phyloP scores from a whole-genome alignment of 2,113 vertebrate genomes.

The Ciconia boyciana region DNA sequence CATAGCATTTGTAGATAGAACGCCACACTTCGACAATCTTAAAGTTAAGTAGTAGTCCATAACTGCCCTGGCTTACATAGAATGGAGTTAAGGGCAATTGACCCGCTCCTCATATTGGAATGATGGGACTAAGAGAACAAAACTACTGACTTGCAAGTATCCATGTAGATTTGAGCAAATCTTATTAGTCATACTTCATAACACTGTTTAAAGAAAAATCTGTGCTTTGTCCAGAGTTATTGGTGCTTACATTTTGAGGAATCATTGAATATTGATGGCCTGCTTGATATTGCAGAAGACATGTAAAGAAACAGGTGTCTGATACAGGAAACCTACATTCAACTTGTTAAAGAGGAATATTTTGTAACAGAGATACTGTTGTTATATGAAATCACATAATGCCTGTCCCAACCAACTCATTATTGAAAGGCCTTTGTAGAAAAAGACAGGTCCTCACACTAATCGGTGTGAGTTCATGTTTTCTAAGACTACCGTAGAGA shows the following conservation, averaged over 20 bases:
- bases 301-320: neutral
- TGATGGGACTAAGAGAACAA: neutral
- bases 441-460: neutral
- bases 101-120: neutral
- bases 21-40: neutral
- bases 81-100: neutral
- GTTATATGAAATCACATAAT: neutral
- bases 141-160: neutral
- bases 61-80: neutral
- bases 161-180: neutral
- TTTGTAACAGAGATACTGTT: neutral
- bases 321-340: neutral
- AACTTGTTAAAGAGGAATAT: neutral
- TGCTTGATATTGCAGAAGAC: neutral
- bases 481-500: neutral
- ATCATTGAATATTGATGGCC: neutral
- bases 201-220: neutral
- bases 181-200: neutral
- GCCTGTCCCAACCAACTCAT: neutral
- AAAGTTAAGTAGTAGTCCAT: neutral
- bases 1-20: neutral
- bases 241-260: neutral
- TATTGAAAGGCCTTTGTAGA: neutral
- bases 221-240: neutral
- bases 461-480: neutral